Evolutionary conservation across 2,797 vertebrate genomes (phyloP), one percentile per base, ranked within the genome.

Genomic region (Phataginus tetradactyla): DNA sequence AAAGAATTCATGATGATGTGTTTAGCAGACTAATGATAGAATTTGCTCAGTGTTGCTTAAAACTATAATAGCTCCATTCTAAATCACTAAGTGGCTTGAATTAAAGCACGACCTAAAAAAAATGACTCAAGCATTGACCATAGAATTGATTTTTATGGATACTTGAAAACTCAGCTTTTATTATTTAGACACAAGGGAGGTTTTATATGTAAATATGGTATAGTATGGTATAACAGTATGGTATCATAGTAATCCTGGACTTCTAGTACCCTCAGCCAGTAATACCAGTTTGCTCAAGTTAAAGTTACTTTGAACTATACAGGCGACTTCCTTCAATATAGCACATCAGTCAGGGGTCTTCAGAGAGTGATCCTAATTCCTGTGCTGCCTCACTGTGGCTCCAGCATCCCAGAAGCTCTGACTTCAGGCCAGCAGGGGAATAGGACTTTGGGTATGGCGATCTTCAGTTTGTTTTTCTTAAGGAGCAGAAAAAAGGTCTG

Each of bases 11-110:
- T 68, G 25, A 74, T 72, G 53, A 87, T 95, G 15, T 92, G 13
- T 91, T 91, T 89, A 90, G 90, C 11, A 80, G 7, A 90, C 37
- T 81, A 91, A 81, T n/a, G 45, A 75, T 77, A 85, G 66, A 79
- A 72, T 61, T 92, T 95, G 68, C 71, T 92, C 69, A 18, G 14
- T 53, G 53, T 90, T 90, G 9, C 80, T 88, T 80, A 85, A 86
- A 90, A 92, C 10, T 15, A 0, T 49, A 55, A 93, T 94, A 79
- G 37, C 23, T 91, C 37, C 53, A 13, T 80, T 96, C 74, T 83
- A 94, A 96, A 86, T 93, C 72, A 81, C 25, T 81, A 90, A 93
- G 5, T 64, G 6, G 34, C 7, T 1, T 17, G 27, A 96, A 42
- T 86, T 90, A 80, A 83, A 90, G 32, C 17, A 29, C 23, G 68